Base-by-base conservation (phyloP, 1,140 invertebrate genomes). In the Laupala kohalensis region DNA sequence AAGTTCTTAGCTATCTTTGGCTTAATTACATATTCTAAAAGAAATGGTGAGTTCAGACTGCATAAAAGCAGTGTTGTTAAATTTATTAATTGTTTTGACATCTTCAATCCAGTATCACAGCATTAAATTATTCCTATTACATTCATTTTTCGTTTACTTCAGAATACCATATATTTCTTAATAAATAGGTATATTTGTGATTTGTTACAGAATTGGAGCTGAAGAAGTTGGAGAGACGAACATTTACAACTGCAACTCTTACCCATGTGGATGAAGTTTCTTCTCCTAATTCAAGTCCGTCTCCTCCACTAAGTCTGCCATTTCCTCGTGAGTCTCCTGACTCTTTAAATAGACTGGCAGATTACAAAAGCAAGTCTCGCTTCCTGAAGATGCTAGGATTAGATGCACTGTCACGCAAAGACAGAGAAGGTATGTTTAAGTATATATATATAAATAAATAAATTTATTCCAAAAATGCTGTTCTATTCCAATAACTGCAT, bases 1-100 rank as follows among this genome's bases (percentile, higher is more conserved):
- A 75, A 78, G 0, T 83, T 83, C 71, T 77, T 84, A 23, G 78
- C 79, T 0, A 81, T 82, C 73, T 83, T 84, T 72, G 82, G 81
- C 15, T 73, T 84, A 5, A 83, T 82, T 0, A 84, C 83, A 9
- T 76, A 82, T n/a, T 77, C 75, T 30, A 78, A 75, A 28, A 79
- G 75, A 71, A 83, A 83, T 72, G 82, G 82, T 83, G 76, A 78
- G 68, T 26, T 65, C 3, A 64, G 30, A 69, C 25, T 53, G 4
- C n/a, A n/a, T n/a, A n/a, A n/a, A n/a, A n/a, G n/a, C n/a, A n/a
- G 2, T 27, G 64, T 70, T 28, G 25, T 4, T 72, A 30, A n/a
- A 30, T n/a, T n/a, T n/a, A n/a, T n/a, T n/a, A n/a, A n/a, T n/a
- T n/a, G n/a, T n/a, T n/a, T n/a, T n/a, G n/a, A n/a, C n/a, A n/a